phyloP scores from a whole-genome alignment of 2,888 invertebrate species.

The Drosophila stalkeri region DNA sequence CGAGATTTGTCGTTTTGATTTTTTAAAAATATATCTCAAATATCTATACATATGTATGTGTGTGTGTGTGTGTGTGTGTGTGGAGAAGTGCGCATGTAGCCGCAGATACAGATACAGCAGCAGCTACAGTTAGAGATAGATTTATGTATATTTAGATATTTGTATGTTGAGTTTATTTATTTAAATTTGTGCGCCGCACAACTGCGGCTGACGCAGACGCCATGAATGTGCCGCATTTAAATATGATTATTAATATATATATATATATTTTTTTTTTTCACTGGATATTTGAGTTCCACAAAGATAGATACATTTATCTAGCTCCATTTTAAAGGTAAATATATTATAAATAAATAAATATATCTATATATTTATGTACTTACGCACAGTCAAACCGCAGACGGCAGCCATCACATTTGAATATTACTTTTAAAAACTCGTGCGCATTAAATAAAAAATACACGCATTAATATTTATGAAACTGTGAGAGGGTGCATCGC shows the following conservation, averaged over 20 bases:
- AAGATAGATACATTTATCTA: constrained; percentile 33
- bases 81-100: constrained; percentile 36
- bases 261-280: constrained; percentile 24
- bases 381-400: constrained; percentile 23
- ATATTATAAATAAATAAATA: constrained; percentile 13
- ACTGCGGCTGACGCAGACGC: constrained; percentile 38
- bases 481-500: constrained; percentile 30
- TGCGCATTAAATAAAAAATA: constrained; percentile 44
- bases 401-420: constrained; percentile 43
- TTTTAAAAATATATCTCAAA: constrained; percentile 74
- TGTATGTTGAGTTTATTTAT: constrained; percentile 44
- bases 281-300: constrained; percentile 41
- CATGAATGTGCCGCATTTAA: constrained; percentile 39
- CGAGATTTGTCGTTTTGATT: constrained; percentile 75
- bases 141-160: constrained; percentile 34
- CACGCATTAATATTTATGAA: constrained; percentile 58
- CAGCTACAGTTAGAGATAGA: constrained; percentile 12
- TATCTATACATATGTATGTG: constrained; percentile 29
- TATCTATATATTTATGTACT: neutral
- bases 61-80: neutral
- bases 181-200: constrained; percentile 35
- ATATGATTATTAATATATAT: constrained; percentile 46
- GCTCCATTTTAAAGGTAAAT: constrained; percentile 29
- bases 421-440: constrained; percentile 61
- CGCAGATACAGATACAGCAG: constrained; percentile 31